Evolutionary conservation across 2,888 invertebrate species (phyloP), one percentile per base, ranked within the genome.

Genomic region (Himalopsyche japonica): DNA sequence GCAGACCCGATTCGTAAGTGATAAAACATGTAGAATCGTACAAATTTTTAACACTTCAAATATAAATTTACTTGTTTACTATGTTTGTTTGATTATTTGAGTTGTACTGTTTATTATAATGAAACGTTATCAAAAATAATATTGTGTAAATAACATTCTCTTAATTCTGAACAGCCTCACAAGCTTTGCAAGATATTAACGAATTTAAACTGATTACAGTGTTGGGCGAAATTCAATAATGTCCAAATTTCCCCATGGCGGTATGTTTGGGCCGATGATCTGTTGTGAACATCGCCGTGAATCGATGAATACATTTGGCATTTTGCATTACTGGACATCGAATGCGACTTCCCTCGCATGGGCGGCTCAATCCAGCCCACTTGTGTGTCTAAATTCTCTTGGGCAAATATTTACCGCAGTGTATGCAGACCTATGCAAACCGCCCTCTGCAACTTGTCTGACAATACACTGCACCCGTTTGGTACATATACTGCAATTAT

Each of bases 121-220:
- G n/a, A n/a, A n/a, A n/a, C n/a, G n/a, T n/a, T n/a, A n/a, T n/a
- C n/a, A n/a, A n/a, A n/a, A n/a, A n/a, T n/a, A n/a, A n/a, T n/a
- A n/a, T 43, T 43, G 0, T 8, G 0, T 15, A 15, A 43, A 43
- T 1, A 7, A 15, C 43, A 0, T 43, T 15, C 12, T 15, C 43
- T 7, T 43, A 15, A 43, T 15, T 5, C 3, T 70, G 70, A 70
- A 70, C 70, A 15, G 12, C 70, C 20, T 70, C 15, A 27, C 5
- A 27, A 64, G 27, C 24, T 30, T 3, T 15, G 27, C 24, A 27
- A 27, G 70, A 70, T 27, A 70, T 70, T 70, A 27, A 15, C 70
- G 27, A 47, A 79, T 79, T 47, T 79, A 79, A 79, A 79, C 20
- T 79, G 79, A 48, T 79, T 79, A 79, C 47, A 48, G 24, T 79